Evolutionary conservation across 1,140 invertebrate genomes (phyloP).

Genomic region (Ladona fulva): DNA sequence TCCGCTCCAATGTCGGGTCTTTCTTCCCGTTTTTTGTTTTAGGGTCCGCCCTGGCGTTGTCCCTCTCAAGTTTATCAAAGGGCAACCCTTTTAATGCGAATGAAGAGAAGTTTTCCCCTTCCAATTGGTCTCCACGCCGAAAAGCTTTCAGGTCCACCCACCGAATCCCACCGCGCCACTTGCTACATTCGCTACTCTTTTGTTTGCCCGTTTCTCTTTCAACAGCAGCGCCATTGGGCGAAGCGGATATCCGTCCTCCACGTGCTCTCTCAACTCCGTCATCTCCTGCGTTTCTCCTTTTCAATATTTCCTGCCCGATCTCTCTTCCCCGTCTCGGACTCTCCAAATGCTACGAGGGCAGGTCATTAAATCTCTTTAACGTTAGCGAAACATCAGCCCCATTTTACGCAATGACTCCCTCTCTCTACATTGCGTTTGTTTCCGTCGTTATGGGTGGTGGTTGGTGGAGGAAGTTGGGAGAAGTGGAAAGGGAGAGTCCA

Average conservation of each 20-base stretch:
- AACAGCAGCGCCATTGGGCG: neutral
- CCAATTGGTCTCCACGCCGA: neutral
- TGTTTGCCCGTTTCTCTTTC: too few relatives aligned
- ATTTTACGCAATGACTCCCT: neutral
- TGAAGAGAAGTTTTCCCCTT: neutral
- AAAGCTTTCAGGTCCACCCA: neutral
- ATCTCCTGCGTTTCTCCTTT: neutral
- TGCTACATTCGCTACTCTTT: neutral
- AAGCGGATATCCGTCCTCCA: neutral
- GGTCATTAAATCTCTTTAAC: conserved; percentile 2
- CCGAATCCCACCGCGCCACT: neutral
- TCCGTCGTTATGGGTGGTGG: neutral
- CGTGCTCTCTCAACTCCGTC: neutral
- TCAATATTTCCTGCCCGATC: neutral
- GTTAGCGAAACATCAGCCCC: neutral
- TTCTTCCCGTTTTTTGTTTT: neutral
- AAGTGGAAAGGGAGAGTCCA: neutral
- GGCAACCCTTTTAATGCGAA: neutral
- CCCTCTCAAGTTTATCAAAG: neutral
- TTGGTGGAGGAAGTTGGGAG: neutral
- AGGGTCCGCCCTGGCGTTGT: neutral
- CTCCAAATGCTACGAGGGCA: neutral
- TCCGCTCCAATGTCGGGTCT: neutral
- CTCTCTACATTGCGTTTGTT: neutral
- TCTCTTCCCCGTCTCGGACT: neutral